A percentile compares a stretch with the other conserved stretches of the same genome.
Evolutionary conservation across 2,888 invertebrate genomes (phyloP).

Genomic region (Sesia apiformis): DNA sequence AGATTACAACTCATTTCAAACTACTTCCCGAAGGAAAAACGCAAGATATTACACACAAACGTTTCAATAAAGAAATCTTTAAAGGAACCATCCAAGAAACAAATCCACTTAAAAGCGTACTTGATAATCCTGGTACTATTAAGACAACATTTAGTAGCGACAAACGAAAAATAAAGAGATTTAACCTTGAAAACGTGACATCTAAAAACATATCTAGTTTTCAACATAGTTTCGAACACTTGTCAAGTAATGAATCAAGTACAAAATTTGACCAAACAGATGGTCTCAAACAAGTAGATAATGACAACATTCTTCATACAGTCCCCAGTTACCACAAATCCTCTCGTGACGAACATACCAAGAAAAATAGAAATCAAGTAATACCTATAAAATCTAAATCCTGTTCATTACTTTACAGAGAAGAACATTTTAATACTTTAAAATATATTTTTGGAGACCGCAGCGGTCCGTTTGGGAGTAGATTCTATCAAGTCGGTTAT

Average conservation of each 20-base stretch:
- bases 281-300: no score
- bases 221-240: no score
- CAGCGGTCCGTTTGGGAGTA: constrained; percentile 24
- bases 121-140: constrained; percentile 20
- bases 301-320: no score
- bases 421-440: constrained; percentile 25
- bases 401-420: constrained; percentile 20
- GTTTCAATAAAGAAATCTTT: not conserved
- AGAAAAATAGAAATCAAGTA: constrained; percentile 15
- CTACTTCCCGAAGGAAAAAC: constrained; percentile 13
- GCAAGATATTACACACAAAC: constrained; percentile 7
- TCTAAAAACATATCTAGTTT: no score
- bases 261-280: no score
- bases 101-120: constrained; percentile 3
- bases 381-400: constrained; percentile 30
- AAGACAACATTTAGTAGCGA: constrained; percentile 27
- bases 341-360: not conserved
- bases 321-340: no score
- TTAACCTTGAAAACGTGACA: no score
- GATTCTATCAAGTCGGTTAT: constrained; percentile 48
- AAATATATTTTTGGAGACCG: constrained; percentile 42
- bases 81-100: not conserved
- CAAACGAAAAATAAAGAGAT: constrained; percentile 10
- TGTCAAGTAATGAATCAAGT: no score
- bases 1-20: constrained; percentile 14